Percentiles rank a stretch among this genome's conserved stretches.
Conservation (phyloP, 2,113 vertebrate species). For the Salvelinus sp. region DNA sequence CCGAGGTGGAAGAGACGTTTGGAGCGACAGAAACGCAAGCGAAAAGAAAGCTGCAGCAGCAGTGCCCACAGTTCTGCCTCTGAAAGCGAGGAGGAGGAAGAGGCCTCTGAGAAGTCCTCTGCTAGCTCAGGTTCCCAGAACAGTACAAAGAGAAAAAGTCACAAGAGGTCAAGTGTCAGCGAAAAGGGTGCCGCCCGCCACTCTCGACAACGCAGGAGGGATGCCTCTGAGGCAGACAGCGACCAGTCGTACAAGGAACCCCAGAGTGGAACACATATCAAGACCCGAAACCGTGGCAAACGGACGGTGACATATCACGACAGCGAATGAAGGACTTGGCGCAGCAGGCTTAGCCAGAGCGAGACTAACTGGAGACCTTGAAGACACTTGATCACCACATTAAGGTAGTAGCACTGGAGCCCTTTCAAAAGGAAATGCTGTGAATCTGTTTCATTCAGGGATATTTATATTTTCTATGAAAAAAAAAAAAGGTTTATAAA, state of each 20-base stretch:
- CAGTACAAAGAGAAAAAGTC: slow-evolving; percentile 65
- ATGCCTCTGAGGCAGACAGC: slow-evolving; percentile 55
- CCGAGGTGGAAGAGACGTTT: slow-evolving; percentile 21
- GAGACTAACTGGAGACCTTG: slow-evolving; percentile 65
- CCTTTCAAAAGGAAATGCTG: slow-evolving; percentile 74
- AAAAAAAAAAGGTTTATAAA: slow-evolving; percentile 54
- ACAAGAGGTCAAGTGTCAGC: slow-evolving; percentile 22
- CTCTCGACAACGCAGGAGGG: slow-evolving; percentile 22
- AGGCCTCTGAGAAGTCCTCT: slow-evolving; percentile 36
- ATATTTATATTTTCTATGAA: slow-evolving; percentile 85
- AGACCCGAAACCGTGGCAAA: slow-evolving; percentile 74
- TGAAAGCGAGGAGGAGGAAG: slow-evolving; percentile 55
- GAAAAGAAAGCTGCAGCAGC: slow-evolving; percentile 59
- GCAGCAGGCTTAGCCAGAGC: not conserved
- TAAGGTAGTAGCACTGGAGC: slow-evolving; percentile 81
- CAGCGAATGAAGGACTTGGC: slow-evolving; percentile 68
- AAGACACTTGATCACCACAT: slow-evolving; percentile 65
- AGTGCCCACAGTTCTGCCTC: slow-evolving; percentile 52
- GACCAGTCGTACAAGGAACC: slow-evolving; percentile 47
- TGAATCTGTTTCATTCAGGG: slow-evolving; percentile 84
- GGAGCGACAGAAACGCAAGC: slow-evolving; percentile 45
- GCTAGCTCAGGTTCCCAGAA: slow-evolving; percentile 69
- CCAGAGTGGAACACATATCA: slow-evolving; percentile 50
- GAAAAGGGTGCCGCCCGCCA: slow-evolving; percentile 38
- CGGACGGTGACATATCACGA: slow-evolving; percentile 75